Evolutionary conservation across 1,140 invertebrate genomes (phyloP).

Genomic region (Trichogramma pretiosum): DNA sequence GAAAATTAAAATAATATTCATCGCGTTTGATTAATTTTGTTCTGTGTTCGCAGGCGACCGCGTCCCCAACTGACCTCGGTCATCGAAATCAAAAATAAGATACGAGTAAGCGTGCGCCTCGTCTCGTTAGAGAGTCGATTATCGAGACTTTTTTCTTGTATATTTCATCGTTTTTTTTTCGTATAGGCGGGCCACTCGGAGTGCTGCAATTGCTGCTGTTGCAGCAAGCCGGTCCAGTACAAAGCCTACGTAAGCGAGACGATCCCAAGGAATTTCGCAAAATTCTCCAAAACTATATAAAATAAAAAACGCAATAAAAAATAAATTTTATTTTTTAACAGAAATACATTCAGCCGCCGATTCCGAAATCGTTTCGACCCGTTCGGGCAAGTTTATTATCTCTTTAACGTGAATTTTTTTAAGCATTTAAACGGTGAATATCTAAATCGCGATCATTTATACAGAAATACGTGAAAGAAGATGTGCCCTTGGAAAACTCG

Average conservation of each 20-base stretch:
- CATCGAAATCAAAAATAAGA: slow-evolving; percentile 33
- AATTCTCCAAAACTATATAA: background rate
- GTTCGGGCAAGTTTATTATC: slow-evolving; percentile 30
- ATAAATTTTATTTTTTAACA: slow-evolving; percentile 18
- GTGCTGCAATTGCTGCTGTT: slow-evolving; percentile 35
- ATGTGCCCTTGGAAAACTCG: slow-evolving; percentile 45
- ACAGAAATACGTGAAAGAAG: slow-evolving; percentile 39
- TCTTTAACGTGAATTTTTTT: too few relatives aligned
- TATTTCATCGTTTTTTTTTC: too few relatives aligned
- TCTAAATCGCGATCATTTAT: too few relatives aligned
- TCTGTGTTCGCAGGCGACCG: slow-evolving; percentile 12
- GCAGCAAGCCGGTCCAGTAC: slow-evolving; percentile 24
- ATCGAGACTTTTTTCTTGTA: too few relatives aligned
- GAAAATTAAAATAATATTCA: too few relatives aligned
- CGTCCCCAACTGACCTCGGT: slow-evolving; percentile 21
- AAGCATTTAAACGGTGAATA: too few relatives aligned
- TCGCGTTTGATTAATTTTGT: background rate
- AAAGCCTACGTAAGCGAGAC: slow-evolving; percentile 25
- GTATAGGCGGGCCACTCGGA: slow-evolving; percentile 29
- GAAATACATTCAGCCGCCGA: slow-evolving; percentile 52
- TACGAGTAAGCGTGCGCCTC: slow-evolving; percentile 34
- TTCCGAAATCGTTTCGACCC: slow-evolving; percentile 47
- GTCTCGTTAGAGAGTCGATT: too few relatives aligned
- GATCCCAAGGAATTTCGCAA: background rate
- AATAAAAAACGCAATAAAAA: background rate